These are phyloP conservation scores for Ophiodon elongatus DNA, from an alignment of 2,113 vertebrate species.

Conservation along the genomic window DNA sequence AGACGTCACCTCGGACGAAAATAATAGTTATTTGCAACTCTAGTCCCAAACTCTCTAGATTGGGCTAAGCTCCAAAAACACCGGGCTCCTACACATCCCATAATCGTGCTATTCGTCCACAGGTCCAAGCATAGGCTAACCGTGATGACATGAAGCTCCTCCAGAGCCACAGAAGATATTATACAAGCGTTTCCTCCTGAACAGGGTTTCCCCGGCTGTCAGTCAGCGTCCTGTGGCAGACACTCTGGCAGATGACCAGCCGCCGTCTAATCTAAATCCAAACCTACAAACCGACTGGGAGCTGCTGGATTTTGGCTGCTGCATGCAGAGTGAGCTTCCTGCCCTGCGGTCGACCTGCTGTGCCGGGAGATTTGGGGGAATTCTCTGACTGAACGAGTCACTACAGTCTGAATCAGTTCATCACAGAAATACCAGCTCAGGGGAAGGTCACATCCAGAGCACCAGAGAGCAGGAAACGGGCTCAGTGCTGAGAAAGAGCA, in stretches of 20 bases:
- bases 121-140: not conserved
- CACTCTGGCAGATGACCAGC: constrained; percentile 23
- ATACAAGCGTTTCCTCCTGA: not conserved
- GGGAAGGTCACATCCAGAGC: constrained; percentile 50
- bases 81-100: not conserved
- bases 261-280: constrained; percentile 6
- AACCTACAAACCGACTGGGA: not conserved
- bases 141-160: not conserved
- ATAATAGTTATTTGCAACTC: not conserved
- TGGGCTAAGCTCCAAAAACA: not conserved
- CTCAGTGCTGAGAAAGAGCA: not conserved
- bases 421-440: constrained; percentile 26
- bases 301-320: constrained; percentile 22
- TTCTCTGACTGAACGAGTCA: constrained; percentile 5
- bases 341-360: not conserved
- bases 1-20: not conserved
- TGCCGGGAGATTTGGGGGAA: constrained; percentile 1
- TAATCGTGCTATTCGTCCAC: not conserved
- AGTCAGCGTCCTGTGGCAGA: not conserved
- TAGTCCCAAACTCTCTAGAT: not conserved
- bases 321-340: not conserved
- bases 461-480: not conserved
- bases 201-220: constrained; percentile 17
- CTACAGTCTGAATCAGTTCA: constrained; percentile 44
- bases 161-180: not conserved